phyloP scores from a whole-genome alignment of 2,888 invertebrate species.

The Dasypolia templi region DNA sequence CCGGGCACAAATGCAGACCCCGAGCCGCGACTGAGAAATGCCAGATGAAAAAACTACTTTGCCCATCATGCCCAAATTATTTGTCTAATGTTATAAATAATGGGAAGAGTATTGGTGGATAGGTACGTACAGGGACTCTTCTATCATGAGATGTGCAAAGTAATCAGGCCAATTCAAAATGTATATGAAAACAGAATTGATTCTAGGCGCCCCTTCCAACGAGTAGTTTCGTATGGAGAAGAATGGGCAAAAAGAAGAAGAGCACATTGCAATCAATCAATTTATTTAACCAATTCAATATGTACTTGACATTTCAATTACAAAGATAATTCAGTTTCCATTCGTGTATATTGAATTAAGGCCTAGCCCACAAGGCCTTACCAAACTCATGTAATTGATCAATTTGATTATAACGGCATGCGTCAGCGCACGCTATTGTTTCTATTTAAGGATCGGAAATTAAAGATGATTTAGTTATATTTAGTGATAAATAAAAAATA shows the following conservation, averaged over 20 bases:
- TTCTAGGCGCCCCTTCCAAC: background rate
- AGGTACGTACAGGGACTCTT: too few species aligned
- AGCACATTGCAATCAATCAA: conserved; percentile 1
- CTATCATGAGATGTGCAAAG: too few species aligned
- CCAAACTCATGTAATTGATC: conserved; percentile 63
- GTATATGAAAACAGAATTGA: background rate
- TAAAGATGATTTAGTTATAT: conserved; percentile 36
- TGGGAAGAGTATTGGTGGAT: background rate
- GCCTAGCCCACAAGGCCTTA: conserved; percentile 51
- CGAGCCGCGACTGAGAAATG: too few species aligned
- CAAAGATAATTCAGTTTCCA: conserved; percentile 38
- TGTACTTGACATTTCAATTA: conserved; percentile 34
- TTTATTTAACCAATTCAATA: conserved; percentile 7
- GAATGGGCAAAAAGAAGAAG: background rate
- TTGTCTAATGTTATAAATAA: background rate
- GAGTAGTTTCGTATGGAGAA: background rate
- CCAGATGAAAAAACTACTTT: too few species aligned
- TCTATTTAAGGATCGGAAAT: conserved; percentile 61
- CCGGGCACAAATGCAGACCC: too few species aligned
- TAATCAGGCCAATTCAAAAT: background rate
- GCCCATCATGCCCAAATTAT: too few species aligned
- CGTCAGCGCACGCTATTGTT: conserved; percentile 64
- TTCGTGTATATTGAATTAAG: conserved; percentile 34
- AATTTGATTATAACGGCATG: conserved; percentile 68
- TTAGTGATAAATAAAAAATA: background rate